These are phyloP conservation scores for Chondrosia reniformis DNA, from an alignment of 37 sponge, comb jelly and placozoan genomes.

Conservation along the genomic window DNA sequence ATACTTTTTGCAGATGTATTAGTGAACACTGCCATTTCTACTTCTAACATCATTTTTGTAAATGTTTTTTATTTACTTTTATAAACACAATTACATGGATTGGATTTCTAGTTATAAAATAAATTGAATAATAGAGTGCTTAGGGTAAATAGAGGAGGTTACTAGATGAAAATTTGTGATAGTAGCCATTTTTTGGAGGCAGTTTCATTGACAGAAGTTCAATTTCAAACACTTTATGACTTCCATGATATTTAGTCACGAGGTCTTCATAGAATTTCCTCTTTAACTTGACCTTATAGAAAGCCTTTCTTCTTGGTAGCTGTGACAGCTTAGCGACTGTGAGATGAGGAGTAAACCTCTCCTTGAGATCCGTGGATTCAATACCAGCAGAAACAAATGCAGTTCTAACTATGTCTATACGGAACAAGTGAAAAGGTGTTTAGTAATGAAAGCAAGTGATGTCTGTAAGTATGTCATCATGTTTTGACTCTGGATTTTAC, in stretches of 20 bases:
- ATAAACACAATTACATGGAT: no score
- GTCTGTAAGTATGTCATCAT: no score
- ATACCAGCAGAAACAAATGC: constrained; percentile 23
- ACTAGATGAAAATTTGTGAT: constrained; percentile 32
- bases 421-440: background rate
- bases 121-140: no score
- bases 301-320: background rate
- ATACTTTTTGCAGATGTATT: no score
- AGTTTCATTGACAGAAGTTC: constrained; percentile 48
- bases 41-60: no score
- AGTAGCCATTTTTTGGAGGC: constrained; percentile 19
- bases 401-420: constrained; percentile 15
- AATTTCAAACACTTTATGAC: background rate
- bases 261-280: background rate
- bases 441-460: no score
- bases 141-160: no score
- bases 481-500: no score
- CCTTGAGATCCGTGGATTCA: constrained; percentile 4
- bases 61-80: no score
- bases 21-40: no score
- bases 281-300: background rate
- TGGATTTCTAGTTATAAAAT: no score
- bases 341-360: constrained; percentile 37
- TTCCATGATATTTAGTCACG: constrained; percentile 8
- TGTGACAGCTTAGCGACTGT: constrained; percentile 50